Conservation (phyloP, 2,888 invertebrate genomes). For the Melitaea athalia region DNA sequence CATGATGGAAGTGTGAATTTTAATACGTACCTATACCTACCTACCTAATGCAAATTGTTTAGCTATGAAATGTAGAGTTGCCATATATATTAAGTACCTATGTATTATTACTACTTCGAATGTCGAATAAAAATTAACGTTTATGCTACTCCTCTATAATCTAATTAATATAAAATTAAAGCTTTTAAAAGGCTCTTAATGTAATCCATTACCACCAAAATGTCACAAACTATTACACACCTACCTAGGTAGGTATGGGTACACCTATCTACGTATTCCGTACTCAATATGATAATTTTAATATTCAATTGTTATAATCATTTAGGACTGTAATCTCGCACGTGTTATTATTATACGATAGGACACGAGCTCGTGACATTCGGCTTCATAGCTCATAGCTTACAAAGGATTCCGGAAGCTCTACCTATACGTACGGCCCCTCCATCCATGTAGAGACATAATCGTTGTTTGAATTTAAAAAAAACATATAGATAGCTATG, state of each 20-base stretch:
- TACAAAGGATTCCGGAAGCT: slow-evolving; percentile 34
- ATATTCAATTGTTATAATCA: not conserved
- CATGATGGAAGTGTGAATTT: not conserved
- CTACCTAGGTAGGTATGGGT: too few species aligned
- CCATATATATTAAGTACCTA: not conserved
- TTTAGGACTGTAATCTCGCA: not conserved
- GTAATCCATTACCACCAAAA: not conserved
- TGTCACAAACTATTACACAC: not conserved
- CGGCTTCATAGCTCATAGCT: slow-evolving; percentile 16
- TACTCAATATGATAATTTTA: not conserved
- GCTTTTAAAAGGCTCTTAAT: not conserved
- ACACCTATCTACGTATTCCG: too few species aligned
- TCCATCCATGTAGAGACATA: slow-evolving; percentile 31
- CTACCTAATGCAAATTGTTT: not conserved
- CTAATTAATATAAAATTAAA: not conserved
- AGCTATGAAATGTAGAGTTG: not conserved
- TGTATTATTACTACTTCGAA: too few species aligned
- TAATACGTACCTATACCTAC: not conserved
- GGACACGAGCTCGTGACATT: slow-evolving; percentile 25
- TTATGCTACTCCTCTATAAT: not conserved
- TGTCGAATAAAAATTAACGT: not conserved
- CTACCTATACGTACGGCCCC: slow-evolving; percentile 12
- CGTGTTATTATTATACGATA: slow-evolving; percentile 18
- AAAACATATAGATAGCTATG: not conserved
- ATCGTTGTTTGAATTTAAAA: slow-evolving; percentile 27